phyloP scores from a whole-genome alignment of 2,113 vertebrate genomes.

The Pelecanoides urinatrix region DNA sequence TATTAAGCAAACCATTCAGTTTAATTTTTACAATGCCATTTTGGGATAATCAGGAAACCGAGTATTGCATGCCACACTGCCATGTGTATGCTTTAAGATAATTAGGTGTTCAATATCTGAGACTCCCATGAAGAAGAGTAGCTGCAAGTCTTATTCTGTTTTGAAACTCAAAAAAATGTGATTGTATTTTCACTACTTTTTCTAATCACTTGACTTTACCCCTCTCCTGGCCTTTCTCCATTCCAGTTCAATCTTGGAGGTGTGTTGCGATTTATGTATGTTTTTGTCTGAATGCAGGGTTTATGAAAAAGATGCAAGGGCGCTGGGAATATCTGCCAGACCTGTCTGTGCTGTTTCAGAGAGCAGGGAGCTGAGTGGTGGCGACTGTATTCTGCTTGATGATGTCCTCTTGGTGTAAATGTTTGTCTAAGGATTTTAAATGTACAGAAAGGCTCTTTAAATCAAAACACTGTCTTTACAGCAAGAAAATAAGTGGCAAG shows the following conservation, averaged over 20 bases:
- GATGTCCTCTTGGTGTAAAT: neutral
- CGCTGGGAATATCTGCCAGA: neutral
- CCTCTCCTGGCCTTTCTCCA: neutral
- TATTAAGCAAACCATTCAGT: constrained; percentile 6
- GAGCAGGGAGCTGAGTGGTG: neutral
- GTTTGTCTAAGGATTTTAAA: neutral
- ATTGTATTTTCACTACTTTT: neutral
- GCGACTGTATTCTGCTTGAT: neutral
- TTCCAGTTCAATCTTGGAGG: neutral
- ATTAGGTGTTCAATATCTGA: neutral
- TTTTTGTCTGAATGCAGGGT: neutral
- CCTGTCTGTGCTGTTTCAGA: neutral
- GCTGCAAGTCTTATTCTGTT: neutral
- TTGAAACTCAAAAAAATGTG: neutral
- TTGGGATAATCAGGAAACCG: neutral
- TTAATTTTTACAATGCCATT: neutral
- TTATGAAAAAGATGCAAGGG: neutral
- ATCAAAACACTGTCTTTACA: neutral
- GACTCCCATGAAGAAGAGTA: neutral
- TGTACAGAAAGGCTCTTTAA: neutral
- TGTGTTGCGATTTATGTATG: neutral
- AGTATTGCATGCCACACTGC: neutral
- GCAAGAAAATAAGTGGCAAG: neutral
- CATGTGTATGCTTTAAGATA: neutral
- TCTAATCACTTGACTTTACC: neutral